Base-by-base conservation (phyloP, 30 jellyfish, hydroid and myxozoan species). In the Turritopsis rubra region DNA sequence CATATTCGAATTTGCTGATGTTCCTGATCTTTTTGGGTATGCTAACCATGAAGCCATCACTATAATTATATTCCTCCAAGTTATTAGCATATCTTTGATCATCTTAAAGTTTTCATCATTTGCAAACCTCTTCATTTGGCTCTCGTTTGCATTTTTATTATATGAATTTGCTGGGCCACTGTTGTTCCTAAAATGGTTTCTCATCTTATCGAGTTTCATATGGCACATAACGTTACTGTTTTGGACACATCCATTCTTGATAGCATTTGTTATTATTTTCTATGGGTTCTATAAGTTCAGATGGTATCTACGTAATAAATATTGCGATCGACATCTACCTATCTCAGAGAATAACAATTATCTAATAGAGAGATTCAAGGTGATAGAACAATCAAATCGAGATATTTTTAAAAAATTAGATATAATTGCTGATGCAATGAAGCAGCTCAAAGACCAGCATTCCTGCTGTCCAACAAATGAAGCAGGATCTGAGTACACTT, bases 131-230 rank as follows among this genome's bases (percentile, higher is more conserved):
- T 26, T 74, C 26, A 29, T 74, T 20, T 74, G 82, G 82, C 17
- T 74, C 3, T 74, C 82, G 27, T 74, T 29, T 1, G 16, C 82
- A n/a, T 74, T 74, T 74, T 74, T 74, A 0, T 16, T 74, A 29
- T 74, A 74, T 29, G 41, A 26, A n/a, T 8, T 74, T 74, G 82
- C 72, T 74, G 82, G 82, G 18, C 82, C 82, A 16, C 41, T 7
- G 17, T 23, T 74, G 65, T 74, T 26, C 18, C 41, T 74, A 13
- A 74, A 74, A 23, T 74, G 82, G 82, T 23, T 74, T 16, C 1
- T 74, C 24, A 21, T 74, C 18, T 18, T 74, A 1, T 18, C 82
- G 17, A 74, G 82, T 23, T 74, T 29, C 4, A 74, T 74, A 18
- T 74, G 82, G 82, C 82, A 74, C 21, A n/a, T 23, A n/a, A 13